phyloP scores from a whole-genome alignment of 2,797 vertebrate genomes.

The Nothura maculosa region DNA sequence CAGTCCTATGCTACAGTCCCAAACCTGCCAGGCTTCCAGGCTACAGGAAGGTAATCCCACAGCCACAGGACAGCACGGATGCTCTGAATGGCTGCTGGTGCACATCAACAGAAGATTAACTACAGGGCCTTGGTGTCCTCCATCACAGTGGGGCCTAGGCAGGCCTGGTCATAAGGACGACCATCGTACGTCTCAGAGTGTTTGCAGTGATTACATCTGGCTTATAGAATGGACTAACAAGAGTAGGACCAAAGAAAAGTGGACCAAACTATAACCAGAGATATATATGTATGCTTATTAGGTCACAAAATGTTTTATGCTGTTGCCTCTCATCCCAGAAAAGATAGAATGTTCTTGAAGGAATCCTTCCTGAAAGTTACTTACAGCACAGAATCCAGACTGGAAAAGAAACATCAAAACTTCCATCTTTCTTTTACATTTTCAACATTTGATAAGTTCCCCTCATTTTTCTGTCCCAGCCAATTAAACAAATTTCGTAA shows the following conservation, averaged over 20 bases:
- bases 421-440: neutral
- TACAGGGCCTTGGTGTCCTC: fast-evolving
- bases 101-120: neutral
- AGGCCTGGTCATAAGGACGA: fast-evolving
- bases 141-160: neutral
- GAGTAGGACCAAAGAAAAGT: neutral
- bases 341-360: neutral
- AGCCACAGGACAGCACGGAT: neutral
- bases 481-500: neutral
- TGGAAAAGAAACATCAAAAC: neutral
- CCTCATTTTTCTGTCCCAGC: neutral
- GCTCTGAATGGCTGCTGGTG: neutral
- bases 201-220: fast-evolving
- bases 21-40: neutral
- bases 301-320: neutral
- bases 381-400: neutral
- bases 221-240: neutral
- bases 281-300: neutral
- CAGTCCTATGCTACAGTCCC: neutral
- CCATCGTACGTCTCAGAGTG: neutral
- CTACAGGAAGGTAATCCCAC: neutral
- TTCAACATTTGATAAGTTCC: neutral
- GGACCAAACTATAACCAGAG: neutral
- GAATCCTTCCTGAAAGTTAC: neutral
- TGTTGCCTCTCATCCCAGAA: neutral